These are phyloP conservation scores for Apostichopus leukothele DNA, from an alignment of 53 echinoderm and acorn worm species.

Conservation along the genomic window DNA sequence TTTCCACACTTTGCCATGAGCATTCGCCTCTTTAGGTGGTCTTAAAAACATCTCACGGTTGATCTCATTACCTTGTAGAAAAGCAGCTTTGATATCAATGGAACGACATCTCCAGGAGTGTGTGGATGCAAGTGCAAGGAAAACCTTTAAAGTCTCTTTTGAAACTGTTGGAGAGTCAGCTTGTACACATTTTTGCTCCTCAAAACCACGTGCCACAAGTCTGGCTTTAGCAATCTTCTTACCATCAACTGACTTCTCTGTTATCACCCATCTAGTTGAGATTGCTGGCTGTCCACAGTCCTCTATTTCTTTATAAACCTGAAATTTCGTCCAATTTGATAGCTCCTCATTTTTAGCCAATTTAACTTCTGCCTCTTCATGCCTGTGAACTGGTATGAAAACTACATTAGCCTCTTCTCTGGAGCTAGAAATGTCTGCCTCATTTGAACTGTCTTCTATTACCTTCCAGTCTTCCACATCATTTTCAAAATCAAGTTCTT, in stretches of 20 bases:
- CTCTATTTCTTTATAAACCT: constrained; percentile 49
- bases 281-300: constrained; percentile 51
- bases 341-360: neutral
- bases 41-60: constrained; percentile 41
- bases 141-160: constrained; percentile 3
- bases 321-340: constrained; percentile 51
- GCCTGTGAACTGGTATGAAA: too few relatives aligned
- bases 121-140: constrained; percentile 26
- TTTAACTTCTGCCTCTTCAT: too few relatives aligned
- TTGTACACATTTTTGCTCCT: constrained; percentile 50
- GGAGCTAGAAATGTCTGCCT: neutral
- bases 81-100: constrained; percentile 6
- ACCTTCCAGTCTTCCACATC: too few relatives aligned
- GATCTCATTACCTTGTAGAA: constrained; percentile 19
- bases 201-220: constrained; percentile 56
- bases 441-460: too few relatives aligned
- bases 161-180: constrained; percentile 11
- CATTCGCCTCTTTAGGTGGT: too few relatives aligned
- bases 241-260: constrained; percentile 50
- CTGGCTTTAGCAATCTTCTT: constrained; percentile 51
- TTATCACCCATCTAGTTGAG: constrained; percentile 56
- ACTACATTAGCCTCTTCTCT: constrained; percentile 8
- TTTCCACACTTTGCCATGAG: too few relatives aligned
- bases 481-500: too few relatives aligned
- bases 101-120: constrained; percentile 37